Conservation (phyloP, 1,140 invertebrate species). For the Trichonephila clavata region DNA sequence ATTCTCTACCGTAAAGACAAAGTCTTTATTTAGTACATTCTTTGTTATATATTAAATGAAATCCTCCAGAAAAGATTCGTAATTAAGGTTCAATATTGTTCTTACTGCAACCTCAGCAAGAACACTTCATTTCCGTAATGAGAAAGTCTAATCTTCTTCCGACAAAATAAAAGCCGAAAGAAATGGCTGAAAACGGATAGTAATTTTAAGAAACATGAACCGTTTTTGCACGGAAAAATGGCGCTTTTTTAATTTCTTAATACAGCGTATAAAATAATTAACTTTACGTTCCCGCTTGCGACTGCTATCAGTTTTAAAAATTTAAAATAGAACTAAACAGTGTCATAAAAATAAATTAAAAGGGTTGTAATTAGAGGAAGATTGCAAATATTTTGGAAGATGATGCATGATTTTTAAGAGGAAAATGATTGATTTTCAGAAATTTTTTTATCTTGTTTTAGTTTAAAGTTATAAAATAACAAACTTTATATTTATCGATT, state of each 20-base stretch:
- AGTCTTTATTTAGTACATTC: background rate
- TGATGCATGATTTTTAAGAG: too few relatives aligned
- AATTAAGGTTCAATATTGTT: conserved; percentile 17
- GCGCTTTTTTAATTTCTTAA: background rate
- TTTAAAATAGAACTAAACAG: background rate
- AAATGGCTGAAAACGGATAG: background rate
- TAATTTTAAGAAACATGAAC: background rate
- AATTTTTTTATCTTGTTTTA: background rate
- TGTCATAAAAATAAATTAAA: background rate
- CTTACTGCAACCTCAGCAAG: background rate
- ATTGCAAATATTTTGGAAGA: background rate
- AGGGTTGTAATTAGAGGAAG: too few relatives aligned
- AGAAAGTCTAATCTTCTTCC: background rate
- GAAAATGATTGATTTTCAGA: background rate
- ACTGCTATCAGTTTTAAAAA: background rate
- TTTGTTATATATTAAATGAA: background rate
- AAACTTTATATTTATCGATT: too few relatives aligned
- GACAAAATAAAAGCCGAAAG: background rate
- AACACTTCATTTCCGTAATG: background rate
- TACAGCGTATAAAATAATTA: background rate
- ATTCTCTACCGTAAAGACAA: background rate
- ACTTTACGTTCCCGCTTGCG: background rate
- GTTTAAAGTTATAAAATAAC: too few relatives aligned
- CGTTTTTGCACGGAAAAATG: background rate
- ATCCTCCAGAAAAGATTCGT: background rate